phyloP scores from a whole-genome alignment of 2,113 vertebrate species.

The Sinosuthora webbiana region DNA sequence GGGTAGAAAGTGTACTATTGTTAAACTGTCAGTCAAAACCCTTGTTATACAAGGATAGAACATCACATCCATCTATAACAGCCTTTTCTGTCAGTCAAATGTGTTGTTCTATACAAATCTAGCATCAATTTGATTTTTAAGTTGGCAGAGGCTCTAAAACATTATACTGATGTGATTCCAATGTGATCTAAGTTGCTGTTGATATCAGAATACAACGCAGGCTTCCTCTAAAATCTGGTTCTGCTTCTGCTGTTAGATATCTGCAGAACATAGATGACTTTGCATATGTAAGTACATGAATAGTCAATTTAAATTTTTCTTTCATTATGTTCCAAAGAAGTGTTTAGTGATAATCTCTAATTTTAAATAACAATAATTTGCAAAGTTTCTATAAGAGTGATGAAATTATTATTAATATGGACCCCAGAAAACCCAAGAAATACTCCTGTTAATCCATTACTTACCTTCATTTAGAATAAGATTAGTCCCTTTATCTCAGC shows the following conservation, averaged over 20 bases:
- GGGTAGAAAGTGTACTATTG: slow-evolving; percentile 60
- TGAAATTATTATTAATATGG: background rate
- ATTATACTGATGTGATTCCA: slow-evolving; percentile 54
- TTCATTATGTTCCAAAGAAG: background rate
- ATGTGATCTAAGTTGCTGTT: slow-evolving; percentile 34
- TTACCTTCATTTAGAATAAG: background rate
- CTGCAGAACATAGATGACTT: background rate
- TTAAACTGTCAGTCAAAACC: slow-evolving; percentile 68
- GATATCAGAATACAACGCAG: slow-evolving; percentile 3
- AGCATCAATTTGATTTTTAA: slow-evolving; percentile 68
- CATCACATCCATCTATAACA: slow-evolving; percentile 61
- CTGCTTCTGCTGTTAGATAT: background rate
- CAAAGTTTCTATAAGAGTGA: background rate
- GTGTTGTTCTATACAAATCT: slow-evolving; percentile 58
- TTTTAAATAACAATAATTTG: background rate
- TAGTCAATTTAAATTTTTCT: background rate
- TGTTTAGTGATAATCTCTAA: background rate
- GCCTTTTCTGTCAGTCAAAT: slow-evolving; percentile 64
- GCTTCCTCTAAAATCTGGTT: background rate
- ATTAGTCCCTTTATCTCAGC: background rate
- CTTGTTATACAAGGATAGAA: slow-evolving; percentile 59
- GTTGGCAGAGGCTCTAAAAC: slow-evolving; percentile 63
- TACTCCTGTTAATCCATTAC: background rate
- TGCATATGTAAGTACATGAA: background rate
- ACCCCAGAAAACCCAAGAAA: background rate